phyloP scores from a whole-genome alignment of 1,140 invertebrate species.

The Caenorhabditis inopinata region DNA sequence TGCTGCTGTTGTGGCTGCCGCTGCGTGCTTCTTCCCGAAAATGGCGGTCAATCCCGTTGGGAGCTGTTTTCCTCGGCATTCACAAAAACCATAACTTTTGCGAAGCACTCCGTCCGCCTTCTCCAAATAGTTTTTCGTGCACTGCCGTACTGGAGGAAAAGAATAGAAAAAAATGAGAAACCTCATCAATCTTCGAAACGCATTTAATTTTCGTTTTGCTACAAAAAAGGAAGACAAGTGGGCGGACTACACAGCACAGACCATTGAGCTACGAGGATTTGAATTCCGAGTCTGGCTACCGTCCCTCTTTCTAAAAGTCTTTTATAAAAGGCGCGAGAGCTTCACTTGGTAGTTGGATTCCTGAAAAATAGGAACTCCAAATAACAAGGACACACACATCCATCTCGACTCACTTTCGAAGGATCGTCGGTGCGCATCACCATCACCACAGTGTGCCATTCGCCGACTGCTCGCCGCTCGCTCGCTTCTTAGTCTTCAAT shows the following conservation, averaged over 20 bases:
- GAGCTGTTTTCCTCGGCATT: slow-evolving; percentile 27
- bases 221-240: not conserved
- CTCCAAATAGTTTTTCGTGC: not conserved
- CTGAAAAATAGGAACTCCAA: no score
- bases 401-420: no score
- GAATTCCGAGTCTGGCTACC: not conserved
- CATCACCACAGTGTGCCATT: no score
- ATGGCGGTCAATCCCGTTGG: not conserved
- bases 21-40: not conserved
- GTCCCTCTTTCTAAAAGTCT: no score
- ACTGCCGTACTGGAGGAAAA: not conserved
- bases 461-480: not conserved
- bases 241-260: not conserved
- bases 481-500: not conserved
- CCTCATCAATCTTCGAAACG: slow-evolving; percentile 21
- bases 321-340: no score
- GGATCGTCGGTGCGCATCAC: no score
- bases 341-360: no score
- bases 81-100: slow-evolving; percentile 30
- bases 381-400: no score
- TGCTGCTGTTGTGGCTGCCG: no score
- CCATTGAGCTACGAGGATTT: slow-evolving; percentile 13
- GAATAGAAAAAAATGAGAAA: slow-evolving; percentile 23
- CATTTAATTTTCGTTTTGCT: slow-evolving; percentile 21
- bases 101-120: not conserved